A percentile compares a stretch with the other conserved stretches of the same genome.
phyloP scores from a whole-genome alignment of 2,113 vertebrate genomes.

The Cyprinus carpio region DNA sequence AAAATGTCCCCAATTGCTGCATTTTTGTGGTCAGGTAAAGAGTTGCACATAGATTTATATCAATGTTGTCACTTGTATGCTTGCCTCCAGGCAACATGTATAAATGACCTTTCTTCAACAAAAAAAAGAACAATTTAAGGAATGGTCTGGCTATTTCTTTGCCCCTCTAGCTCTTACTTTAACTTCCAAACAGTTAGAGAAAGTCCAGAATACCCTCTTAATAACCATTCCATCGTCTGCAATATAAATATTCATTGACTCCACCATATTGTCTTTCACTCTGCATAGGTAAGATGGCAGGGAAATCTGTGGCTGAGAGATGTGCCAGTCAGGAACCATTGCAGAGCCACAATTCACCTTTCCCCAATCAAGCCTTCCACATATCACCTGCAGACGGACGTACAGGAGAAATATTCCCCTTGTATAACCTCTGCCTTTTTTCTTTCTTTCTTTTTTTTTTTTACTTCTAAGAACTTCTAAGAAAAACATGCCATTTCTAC shows the following conservation, averaged over 20 bases:
- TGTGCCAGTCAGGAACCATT: slow-evolving; percentile 73
- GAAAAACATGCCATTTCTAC: too few relatives aligned
- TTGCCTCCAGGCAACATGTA: slow-evolving; percentile 3
- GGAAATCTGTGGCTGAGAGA: slow-evolving; percentile 72
- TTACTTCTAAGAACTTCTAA: too few relatives aligned
- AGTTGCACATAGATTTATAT: slow-evolving; percentile 31
- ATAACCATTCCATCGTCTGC: slow-evolving; percentile 57
- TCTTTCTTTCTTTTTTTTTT: too few relatives aligned
- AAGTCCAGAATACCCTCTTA: slow-evolving; percentile 58
- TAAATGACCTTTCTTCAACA: slow-evolving; percentile 24
- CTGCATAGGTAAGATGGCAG: slow-evolving; percentile 58
- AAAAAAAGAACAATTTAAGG: neutral
- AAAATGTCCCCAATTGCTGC: slow-evolving; percentile 1
- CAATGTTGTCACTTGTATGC: slow-evolving; percentile 23
- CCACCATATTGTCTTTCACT: slow-evolving; percentile 60
- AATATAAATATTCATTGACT: slow-evolving; percentile 74
- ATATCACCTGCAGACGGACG: slow-evolving; percentile 54
- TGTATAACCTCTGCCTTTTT: slow-evolving; percentile 41
- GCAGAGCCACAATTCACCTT: slow-evolving; percentile 68
- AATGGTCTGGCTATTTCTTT: slow-evolving; percentile 47
- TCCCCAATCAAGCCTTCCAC: slow-evolving; percentile 63
- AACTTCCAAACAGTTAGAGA: slow-evolving; percentile 35
- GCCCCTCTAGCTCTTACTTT: slow-evolving; percentile 45
- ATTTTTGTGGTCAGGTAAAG: neutral
- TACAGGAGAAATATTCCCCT: slow-evolving; percentile 22